Percentiles rank a stretch among this genome's conserved stretches.
These are phyloP conservation scores for Caerostris darwini DNA, from an alignment of 1,140 invertebrate genomes.

Conservation along the genomic window DNA sequence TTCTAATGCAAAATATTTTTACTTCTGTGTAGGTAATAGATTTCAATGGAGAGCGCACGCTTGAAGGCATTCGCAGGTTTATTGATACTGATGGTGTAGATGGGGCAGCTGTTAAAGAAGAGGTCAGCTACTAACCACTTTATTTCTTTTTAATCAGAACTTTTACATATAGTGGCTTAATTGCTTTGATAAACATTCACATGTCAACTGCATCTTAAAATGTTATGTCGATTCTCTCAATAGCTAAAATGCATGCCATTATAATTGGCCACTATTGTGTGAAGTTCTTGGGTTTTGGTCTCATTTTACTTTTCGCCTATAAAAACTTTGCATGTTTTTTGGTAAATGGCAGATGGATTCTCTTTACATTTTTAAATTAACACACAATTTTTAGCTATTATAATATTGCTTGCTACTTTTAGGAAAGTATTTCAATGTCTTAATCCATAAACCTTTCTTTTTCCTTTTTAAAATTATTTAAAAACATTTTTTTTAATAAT, in stretches of 20 bases:
- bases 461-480: too few species aligned
- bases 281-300: conserved; percentile 17
- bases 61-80: conserved; percentile 96
- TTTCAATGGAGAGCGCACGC: conserved; percentile 96
- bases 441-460: too few species aligned
- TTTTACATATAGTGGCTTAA: conserved; percentile 41
- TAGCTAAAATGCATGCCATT: background rate
- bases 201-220: background rate
- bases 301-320: background rate
- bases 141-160: conserved; percentile 21
- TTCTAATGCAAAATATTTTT: conserved; percentile 21
- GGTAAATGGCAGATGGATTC: too few species aligned
- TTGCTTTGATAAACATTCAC: background rate
- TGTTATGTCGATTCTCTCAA: background rate
- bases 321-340: background rate
- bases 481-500: too few species aligned
- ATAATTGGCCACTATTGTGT: conserved; percentile 4
- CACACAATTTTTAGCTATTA: too few species aligned
- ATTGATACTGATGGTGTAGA: conserved; percentile 89
- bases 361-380: too few species aligned
- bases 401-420: too few species aligned
- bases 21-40: conserved; percentile 87
- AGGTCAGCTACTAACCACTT: conserved; percentile 82
- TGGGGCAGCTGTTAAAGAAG: conserved; percentile 85
- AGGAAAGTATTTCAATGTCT: too few species aligned